A percentile compares a stretch with the other conserved stretches of the same genome.
Conservation (phyloP, 2,888 invertebrate species). For the Scaptomyza tumidula region DNA sequence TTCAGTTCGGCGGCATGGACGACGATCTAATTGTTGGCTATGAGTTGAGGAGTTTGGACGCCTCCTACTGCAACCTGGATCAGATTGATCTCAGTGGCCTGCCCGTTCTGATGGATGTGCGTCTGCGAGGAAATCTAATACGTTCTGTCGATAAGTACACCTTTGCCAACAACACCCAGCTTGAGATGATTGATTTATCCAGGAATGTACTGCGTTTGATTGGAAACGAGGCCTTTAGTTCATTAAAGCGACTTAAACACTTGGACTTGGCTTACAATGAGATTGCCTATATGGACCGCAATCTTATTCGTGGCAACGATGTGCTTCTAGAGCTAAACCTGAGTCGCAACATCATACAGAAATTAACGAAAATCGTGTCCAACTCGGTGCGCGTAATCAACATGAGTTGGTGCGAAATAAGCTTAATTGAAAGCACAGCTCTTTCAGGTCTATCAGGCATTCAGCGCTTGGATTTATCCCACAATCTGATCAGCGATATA, state of each 20-base stretch:
- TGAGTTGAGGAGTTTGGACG: slow-evolving; percentile 86
- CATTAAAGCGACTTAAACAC: slow-evolving; percentile 86
- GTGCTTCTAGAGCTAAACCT: slow-evolving; percentile 87
- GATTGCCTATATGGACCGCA: slow-evolving; percentile 87
- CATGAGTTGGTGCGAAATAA: slow-evolving; percentile 89
- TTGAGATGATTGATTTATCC: slow-evolving; percentile 88
- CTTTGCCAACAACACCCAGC: slow-evolving; percentile 87
- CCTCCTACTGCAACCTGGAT: slow-evolving; percentile 88
- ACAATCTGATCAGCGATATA: slow-evolving; percentile 88
- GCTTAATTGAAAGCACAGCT: slow-evolving; percentile 85
- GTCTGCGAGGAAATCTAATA: slow-evolving; percentile 88
- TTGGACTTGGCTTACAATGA: slow-evolving; percentile 90
- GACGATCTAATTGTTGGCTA: slow-evolving; percentile 85
- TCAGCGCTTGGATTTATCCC: slow-evolving; percentile 87
- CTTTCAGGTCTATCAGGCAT: slow-evolving; percentile 87
- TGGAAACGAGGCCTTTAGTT: slow-evolving; percentile 87
- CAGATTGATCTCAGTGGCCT: slow-evolving; percentile 87
- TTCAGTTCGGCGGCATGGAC: slow-evolving; percentile 83
- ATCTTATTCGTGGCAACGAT: slow-evolving; percentile 87
- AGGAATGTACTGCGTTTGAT: slow-evolving; percentile 88
- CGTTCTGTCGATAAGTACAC: slow-evolving; percentile 86
- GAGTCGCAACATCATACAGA: slow-evolving; percentile 88
- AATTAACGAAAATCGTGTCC: slow-evolving; percentile 86
- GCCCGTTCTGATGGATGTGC: slow-evolving; percentile 86
- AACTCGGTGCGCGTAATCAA: slow-evolving; percentile 87